These are phyloP conservation scores for Dryobota labecula DNA, from an alignment of 2,888 invertebrate genomes.

Conservation along the genomic window DNA sequence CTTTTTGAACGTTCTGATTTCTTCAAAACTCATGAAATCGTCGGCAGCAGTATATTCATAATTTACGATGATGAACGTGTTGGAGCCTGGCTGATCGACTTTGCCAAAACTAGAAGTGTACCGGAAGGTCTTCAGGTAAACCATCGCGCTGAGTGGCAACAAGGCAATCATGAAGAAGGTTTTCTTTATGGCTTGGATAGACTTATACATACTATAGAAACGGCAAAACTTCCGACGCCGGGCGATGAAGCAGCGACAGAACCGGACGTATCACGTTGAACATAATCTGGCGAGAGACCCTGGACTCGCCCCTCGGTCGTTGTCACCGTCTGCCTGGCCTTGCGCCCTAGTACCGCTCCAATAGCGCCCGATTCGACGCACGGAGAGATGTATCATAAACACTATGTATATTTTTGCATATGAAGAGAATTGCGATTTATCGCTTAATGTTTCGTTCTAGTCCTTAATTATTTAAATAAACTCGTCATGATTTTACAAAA, in stretches of 20 bases:
- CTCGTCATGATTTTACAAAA: conserved; percentile 68
- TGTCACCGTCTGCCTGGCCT: conserved; percentile 78
- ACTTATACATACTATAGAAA: conserved; percentile 93
- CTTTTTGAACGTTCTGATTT: conserved; percentile 96
- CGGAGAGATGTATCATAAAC: conserved; percentile 82
- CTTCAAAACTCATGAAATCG: conserved; percentile 97
- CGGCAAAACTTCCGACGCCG: conserved; percentile 75
- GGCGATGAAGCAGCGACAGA: conserved; percentile 76
- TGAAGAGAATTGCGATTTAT: conserved; percentile 83
- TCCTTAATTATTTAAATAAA: conserved; percentile 80
- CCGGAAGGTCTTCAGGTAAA: conserved; percentile 93
- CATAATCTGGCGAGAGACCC: conserved; percentile 75
- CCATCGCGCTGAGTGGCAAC: conserved; percentile 95
- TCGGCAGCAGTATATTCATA: conserved; percentile 98
- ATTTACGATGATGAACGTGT: conserved; percentile 97
- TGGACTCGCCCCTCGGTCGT: conserved; percentile 84
- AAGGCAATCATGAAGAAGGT: conserved; percentile 99
- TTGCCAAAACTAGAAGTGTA: conserved; percentile 96
- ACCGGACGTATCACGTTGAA: conserved; percentile 88
- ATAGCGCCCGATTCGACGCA: conserved; percentile 76
- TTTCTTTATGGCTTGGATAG: conserved; percentile 97
- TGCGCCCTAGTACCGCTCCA: conserved; percentile 73
- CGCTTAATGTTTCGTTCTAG: conserved; percentile 86
- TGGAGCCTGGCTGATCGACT: conserved; percentile 99
- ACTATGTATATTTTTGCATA: conserved; percentile 79